Percentiles rank a stretch among this genome's conserved stretches.
These are phyloP conservation scores for Bruchidius siliquastri DNA, from an alignment of 2,888 invertebrate species.

Conservation along the genomic window DNA sequence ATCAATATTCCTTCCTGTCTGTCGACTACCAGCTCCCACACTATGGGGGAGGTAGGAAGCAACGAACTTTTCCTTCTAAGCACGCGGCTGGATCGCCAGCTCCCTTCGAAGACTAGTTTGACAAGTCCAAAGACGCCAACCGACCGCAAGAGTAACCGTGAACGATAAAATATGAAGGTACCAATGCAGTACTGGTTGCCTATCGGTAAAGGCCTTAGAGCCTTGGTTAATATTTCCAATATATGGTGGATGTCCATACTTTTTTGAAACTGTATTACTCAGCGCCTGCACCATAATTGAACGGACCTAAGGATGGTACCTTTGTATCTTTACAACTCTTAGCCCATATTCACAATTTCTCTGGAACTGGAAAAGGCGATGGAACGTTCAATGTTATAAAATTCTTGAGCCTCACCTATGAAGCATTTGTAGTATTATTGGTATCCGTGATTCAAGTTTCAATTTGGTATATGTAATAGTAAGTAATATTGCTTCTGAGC, in stretches of 20 bases:
- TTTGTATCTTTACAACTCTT: too few relatives aligned
- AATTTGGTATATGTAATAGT: too few relatives aligned
- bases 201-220: neutral
- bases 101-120: neutral
- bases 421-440: too few relatives aligned
- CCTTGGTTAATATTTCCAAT: neutral
- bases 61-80: neutral
- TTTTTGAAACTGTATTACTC: neutral
- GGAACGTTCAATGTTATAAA: too few relatives aligned
- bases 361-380: too few relatives aligned
- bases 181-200: neutral
- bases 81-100: neutral
- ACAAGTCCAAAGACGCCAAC: neutral
- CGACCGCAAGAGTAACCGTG: neutral
- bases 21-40: neutral
- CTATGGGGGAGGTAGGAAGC: neutral
- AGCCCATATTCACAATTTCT: too few relatives aligned
- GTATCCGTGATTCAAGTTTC: too few relatives aligned
- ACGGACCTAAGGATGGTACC: neutral
- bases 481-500: too few relatives aligned
- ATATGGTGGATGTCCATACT: neutral
- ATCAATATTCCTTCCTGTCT: neutral
- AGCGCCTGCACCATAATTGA: neutral
- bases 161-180: neutral
- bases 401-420: too few relatives aligned